Base-by-base conservation (phyloP, 2,888 invertebrate genomes). In the Altica lythri region DNA sequence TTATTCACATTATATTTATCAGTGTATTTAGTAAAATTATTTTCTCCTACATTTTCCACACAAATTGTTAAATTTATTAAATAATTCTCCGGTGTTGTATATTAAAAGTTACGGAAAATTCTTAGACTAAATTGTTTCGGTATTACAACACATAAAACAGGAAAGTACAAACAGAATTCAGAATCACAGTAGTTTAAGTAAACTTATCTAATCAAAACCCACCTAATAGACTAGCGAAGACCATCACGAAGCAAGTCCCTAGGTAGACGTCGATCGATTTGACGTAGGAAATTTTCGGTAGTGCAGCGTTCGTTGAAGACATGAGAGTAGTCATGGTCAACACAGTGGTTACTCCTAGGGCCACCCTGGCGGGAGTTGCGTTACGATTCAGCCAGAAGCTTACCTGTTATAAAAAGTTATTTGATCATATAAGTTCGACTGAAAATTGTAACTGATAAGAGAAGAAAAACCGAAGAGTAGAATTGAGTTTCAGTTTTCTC, bases 211-310 rank as follows among this genome's bases (percentile, higher is more conserved):
- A 51, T 44, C 25, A 17, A 50, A 37, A 53, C 82, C 88, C 85
- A 92, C 93, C 94, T 81, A 97, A 81, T 75, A 97, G 83, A 78
- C 95, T 95, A 71, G 95, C 95, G 83, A 96, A 96, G 76, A 96
- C 96, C 95, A 96, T 96, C 77, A 96, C 93, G 90, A 96, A 96
- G 82, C 95, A 95, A 73, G 95, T 95, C 73, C 95, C 95, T 80
- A 95, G 82, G 80, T 95, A 96, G 71, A 96, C 95, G 80, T 96
- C 96, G 78, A 96, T 96, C 70, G 93, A 93, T 79, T 96, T 96
- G 79, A 96, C 94, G 81, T 96, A 96, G 64, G 95, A 95, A 75
- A 96, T 95, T 83, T 98, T 95, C 69, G 98, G 98, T 78, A 99
- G 85, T 70, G 93, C 93, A 67, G 94, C 93, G 77, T 95, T 95